Percentiles rank a stretch among this genome's conserved stretches.
phyloP scores from a whole-genome alignment of 2,797 vertebrate species.

The Pachyuromys duprasi region DNA sequence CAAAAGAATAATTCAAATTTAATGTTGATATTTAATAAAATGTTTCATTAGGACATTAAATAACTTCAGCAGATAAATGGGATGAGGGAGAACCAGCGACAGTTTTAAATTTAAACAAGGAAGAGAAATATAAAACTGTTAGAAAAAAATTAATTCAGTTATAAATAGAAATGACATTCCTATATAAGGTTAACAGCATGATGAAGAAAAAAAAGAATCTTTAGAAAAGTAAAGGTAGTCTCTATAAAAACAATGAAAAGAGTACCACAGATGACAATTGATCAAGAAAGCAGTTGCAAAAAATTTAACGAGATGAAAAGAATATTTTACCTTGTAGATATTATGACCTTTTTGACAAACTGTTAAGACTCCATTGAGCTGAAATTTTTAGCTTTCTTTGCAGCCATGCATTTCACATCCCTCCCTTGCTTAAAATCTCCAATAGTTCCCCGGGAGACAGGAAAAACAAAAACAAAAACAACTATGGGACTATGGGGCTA shows the following conservation, averaged over 20 bases:
- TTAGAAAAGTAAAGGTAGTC: slow-evolving; percentile 73
- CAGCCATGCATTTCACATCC: slow-evolving; percentile 57
- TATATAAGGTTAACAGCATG: slow-evolving; percentile 76
- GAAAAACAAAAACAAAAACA: neutral
- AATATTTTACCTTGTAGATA: slow-evolving; percentile 65
- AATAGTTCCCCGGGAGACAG: slow-evolving; percentile 50
- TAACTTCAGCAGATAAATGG: slow-evolving; percentile 54
- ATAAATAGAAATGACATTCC: slow-evolving; percentile 77
- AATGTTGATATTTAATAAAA: slow-evolving; percentile 65
- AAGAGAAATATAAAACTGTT: slow-evolving; percentile 57
- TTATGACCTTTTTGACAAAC: slow-evolving; percentile 61
- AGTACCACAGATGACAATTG: slow-evolving; percentile 62
- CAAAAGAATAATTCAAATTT: slow-evolving; percentile 25
- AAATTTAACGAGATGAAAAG: slow-evolving; percentile 67
- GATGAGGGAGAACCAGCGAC: neutral
- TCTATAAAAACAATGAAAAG: slow-evolving; percentile 67
- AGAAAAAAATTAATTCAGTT: slow-evolving; percentile 68
- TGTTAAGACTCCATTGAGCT: slow-evolving; percentile 62
- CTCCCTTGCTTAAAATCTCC: slow-evolving; percentile 58
- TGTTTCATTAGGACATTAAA: slow-evolving; percentile 66
- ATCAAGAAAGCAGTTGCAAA: slow-evolving; percentile 60
- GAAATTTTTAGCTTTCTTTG: slow-evolving; percentile 55
- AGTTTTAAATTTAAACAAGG: slow-evolving; percentile 67
- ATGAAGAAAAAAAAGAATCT: slow-evolving; percentile 62
- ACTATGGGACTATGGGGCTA: slow-evolving; percentile 45